Evolutionary conservation across 2,797 vertebrate genomes (phyloP).

Genomic region (Orientallactaga sibirica): DNA sequence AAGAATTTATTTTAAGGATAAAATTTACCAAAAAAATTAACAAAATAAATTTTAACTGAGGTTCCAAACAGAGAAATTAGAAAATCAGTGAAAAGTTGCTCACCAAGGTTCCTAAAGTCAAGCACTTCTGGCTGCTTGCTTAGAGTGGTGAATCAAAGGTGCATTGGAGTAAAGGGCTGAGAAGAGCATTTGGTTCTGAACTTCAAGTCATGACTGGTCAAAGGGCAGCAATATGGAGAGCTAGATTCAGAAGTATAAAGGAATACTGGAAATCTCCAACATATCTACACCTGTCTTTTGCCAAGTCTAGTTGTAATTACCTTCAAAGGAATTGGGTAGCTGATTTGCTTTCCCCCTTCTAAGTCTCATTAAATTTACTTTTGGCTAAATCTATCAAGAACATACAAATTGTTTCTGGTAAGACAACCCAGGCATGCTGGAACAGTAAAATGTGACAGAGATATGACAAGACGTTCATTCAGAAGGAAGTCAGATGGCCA

Average conservation of each 20-base stretch:
- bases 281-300: not conserved
- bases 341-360: not conserved
- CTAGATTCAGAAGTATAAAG: not conserved
- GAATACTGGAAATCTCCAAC: not conserved
- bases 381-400: not conserved
- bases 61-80: not conserved
- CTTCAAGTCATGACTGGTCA: not conserved
- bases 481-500: not conserved
- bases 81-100: not conserved
- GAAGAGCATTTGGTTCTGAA: not conserved
- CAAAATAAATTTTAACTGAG: not conserved
- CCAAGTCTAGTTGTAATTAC: not conserved
- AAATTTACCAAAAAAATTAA: not conserved
- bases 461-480: not conserved
- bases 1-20: not conserved
- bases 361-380: constrained; percentile 17
- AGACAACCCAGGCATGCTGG: not conserved
- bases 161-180: not conserved
- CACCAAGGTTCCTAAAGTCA: not conserved
- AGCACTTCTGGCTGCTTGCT: fast-evolving
- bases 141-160: not conserved
- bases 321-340: not conserved
- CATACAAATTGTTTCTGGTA: not conserved
- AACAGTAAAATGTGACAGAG: not conserved
- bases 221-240: not conserved